Base-by-base conservation (phyloP, 2,888 invertebrate genomes). In the Ophion slaviceki region DNA sequence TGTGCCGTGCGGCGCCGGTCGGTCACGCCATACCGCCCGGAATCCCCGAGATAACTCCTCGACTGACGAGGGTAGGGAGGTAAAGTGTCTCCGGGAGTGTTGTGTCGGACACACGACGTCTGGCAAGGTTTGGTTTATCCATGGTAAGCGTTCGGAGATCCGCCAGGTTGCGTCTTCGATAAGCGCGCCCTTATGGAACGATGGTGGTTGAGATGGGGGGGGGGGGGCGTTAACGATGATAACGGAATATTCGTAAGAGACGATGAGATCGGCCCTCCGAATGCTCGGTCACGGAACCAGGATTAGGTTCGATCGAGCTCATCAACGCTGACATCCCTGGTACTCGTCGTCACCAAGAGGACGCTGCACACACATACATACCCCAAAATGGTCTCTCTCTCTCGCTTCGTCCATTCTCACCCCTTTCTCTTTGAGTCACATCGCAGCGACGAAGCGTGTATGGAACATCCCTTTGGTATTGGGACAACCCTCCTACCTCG, bases 281-380 rank as follows among this genome's bases (percentile, higher is more conserved):
- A 92, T 92, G 91, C 91, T 89, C 85, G 86, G 89, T 91, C 92
- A 92, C 92, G 92, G 90, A 89, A 88, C 86, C 87, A 81, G 91
- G 91, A 91, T 92, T 91, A 91, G 89, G 89, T 90, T 89, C 89
- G 80, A 88, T 86, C 87, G 88, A 86, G 79, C 67, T 80, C 88
- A 80, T 76, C 87, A 80, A 85, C 74, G 84, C 86, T 90, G 88
- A 88, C 88, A 86, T 84, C 80, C 85, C 82, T 53, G 75, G 36
- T 53, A 40, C 24, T 57, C 72, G 57, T 62, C 61, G 47, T 64
- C 61, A 24, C 24, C 68, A 62, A 71, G 75, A 80, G 66, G 53
- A 79, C 80, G 66, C 66, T 72, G 79, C 66, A 74, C 74, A 62
- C 24, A 28, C 47, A 53, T 5, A 5, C 40, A 8, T 5, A 40